Evolutionary conservation across 2,113 vertebrate species (phyloP).

Genomic region (Bungarus multicinctus): DNA sequence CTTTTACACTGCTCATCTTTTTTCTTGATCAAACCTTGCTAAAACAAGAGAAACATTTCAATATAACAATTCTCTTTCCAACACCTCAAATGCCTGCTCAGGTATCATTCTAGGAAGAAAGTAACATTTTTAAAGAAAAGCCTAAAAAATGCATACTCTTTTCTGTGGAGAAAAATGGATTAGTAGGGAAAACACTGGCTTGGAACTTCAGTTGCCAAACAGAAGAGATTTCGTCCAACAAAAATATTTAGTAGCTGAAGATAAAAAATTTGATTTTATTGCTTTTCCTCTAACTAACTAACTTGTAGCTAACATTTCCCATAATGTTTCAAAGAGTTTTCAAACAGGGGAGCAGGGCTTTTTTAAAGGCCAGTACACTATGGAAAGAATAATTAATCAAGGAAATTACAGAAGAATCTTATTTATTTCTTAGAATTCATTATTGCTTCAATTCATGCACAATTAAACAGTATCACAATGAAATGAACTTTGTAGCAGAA

Average conservation of each 20-base stretch:
- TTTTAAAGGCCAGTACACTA: neutral
- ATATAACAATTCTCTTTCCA: neutral
- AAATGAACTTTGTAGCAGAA: neutral
- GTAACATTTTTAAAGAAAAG: neutral
- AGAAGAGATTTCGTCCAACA: neutral
- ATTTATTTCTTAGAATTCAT: neutral
- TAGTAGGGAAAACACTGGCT: neutral
- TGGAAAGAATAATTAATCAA: neutral
- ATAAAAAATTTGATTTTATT: neutral
- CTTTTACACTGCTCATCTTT: conserved; percentile 81
- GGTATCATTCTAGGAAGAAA: neutral
- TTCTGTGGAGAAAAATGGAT: neutral
- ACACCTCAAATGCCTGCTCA: neutral
- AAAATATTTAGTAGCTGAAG: neutral
- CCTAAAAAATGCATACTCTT: neutral
- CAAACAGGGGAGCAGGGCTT: neutral
- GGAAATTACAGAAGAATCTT: neutral
- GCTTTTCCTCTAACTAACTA: neutral
- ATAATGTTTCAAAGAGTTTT: neutral
- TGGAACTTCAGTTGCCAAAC: neutral
- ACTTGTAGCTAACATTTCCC: neutral
- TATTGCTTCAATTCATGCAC: neutral
- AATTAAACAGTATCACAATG: neutral
- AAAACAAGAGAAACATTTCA: conserved; percentile 21
- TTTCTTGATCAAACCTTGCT: conserved; percentile 82